Conservation (phyloP, 1,140 invertebrate species). For the Cydia pomonella region DNA sequence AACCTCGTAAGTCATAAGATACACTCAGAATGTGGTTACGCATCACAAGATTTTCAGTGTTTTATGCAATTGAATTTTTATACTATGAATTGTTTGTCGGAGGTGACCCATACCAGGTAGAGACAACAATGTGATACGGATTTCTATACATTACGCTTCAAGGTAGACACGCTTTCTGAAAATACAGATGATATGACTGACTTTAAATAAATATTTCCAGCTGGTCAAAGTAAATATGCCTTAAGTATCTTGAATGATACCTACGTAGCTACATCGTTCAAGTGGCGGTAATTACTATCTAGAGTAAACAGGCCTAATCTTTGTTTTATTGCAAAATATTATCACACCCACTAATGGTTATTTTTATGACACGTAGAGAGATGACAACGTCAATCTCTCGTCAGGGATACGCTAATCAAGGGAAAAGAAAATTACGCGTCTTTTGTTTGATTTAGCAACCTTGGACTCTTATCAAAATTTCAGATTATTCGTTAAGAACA, state of each 20-base stretch:
- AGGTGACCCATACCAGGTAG: too few relatives aligned
- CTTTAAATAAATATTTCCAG: not conserved
- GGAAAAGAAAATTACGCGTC: not conserved
- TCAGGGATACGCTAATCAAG: not conserved
- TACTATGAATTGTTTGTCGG: not conserved
- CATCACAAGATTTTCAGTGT: not conserved
- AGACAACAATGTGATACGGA: too few relatives aligned
- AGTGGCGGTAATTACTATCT: slow-evolving; percentile 21
- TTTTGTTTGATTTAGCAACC: not conserved
- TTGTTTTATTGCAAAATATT: slow-evolving; percentile 5
- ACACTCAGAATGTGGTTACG: not conserved
- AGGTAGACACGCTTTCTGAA: not conserved
- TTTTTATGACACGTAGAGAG: not conserved
- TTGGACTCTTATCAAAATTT: slow-evolving; percentile 13
- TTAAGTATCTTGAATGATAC: slow-evolving; percentile 4
- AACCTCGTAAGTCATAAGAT: not conserved
- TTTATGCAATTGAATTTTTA: not conserved
- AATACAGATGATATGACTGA: not conserved
- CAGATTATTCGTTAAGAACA: not conserved
- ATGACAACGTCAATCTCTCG: slow-evolving; percentile 2
- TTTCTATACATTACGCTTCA: too few relatives aligned
- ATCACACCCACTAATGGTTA: not conserved
- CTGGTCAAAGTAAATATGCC: not conserved
- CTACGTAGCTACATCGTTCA: not conserved
- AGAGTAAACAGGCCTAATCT: slow-evolving; percentile 18